Base-by-base conservation (phyloP, 2,797 vertebrate genomes). In the Clarias laeviceps region DNA sequence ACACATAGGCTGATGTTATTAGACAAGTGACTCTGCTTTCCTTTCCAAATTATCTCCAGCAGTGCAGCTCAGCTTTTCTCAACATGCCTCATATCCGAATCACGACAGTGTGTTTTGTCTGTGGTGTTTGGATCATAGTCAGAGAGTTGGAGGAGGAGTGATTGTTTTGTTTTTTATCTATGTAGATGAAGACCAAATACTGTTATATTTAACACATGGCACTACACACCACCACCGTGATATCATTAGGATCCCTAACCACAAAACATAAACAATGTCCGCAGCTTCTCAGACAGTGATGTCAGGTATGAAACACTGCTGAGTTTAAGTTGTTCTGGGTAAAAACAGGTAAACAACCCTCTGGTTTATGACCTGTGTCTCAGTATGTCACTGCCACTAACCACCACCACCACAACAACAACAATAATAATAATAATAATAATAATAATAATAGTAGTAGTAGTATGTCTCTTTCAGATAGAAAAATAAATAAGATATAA, bases 41-140 rank as follows among this genome's bases (percentile, higher is more conserved):
- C 37, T 86, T 72, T 29, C 27, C 9, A 77, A 82, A 18, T 34
- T 77, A 57, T 69, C 64, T 69, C 82, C 57, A 78, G 50, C 61
- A 78, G 80, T 64, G 37, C 72, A 18, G 80, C 50, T 73, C 54
- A 7, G 2, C n/a, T 50, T 69, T 85, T 66, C 61, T 76, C 45
- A 40, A 29, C 15, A 72, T 62, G 45, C 61, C 68, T 77, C 20
- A 64, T 72, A 79, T 86, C 70, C 61, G 80, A 81, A 80, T 74
- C 65, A 84, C 68, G 65, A 78, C 20, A 24, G 27, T 72, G 54
- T 84, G 82, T 87, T 81, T 81, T 87, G 82, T 64, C 76, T 83
- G 76, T 65, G 66, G 59, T 32, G 61, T 65, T 32, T 64, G 57
- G 62, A 56, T 87, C 70, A 66, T 59, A 80, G 82, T 61, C 32